A percentile compares a stretch with the other conserved stretches of the same genome.
Conservation (phyloP, 2,797 vertebrate genomes). For the Mormyrus hasselquistii region DNA sequence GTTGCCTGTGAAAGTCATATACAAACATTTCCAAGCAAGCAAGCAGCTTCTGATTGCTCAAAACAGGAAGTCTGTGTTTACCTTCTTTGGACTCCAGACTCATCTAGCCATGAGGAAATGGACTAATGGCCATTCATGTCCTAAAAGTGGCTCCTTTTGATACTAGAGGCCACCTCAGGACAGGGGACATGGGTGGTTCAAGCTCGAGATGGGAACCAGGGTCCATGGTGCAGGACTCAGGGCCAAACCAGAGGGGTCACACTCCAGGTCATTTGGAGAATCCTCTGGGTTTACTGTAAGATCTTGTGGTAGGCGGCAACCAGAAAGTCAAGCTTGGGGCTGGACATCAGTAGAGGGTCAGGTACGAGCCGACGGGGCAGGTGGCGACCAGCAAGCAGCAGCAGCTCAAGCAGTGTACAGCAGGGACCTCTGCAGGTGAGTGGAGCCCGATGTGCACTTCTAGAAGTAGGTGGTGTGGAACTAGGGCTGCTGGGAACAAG, state of each 20-base stretch:
- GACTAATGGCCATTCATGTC: background rate
- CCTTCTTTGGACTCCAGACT: background rate
- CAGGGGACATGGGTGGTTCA: background rate
- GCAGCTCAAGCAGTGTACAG: background rate
- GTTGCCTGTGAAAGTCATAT: background rate
- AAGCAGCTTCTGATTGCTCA: background rate
- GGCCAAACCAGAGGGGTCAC: background rate
- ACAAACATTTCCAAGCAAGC: background rate
- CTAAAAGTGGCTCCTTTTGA: background rate
- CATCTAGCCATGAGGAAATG: background rate
- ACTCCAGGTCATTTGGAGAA: background rate
- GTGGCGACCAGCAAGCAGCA: background rate
- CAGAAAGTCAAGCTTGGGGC: background rate
- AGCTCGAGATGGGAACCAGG: background rate
- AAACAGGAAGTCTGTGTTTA: slow-evolving; percentile 6
- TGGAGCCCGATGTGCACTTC: background rate
- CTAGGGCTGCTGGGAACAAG: background rate
- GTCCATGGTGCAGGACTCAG: background rate
- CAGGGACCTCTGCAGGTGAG: background rate
- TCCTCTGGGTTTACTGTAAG: too few species aligned
- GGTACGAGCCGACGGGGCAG: background rate
- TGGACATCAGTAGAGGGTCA: background rate
- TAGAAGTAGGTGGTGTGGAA: background rate
- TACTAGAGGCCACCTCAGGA: too few species aligned
- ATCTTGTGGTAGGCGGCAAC: background rate